Percentiles rank a stretch among this genome's conserved stretches.
Evolutionary conservation across 2,797 vertebrate genomes (phyloP).

Genomic region (Delichon dasypus): DNA sequence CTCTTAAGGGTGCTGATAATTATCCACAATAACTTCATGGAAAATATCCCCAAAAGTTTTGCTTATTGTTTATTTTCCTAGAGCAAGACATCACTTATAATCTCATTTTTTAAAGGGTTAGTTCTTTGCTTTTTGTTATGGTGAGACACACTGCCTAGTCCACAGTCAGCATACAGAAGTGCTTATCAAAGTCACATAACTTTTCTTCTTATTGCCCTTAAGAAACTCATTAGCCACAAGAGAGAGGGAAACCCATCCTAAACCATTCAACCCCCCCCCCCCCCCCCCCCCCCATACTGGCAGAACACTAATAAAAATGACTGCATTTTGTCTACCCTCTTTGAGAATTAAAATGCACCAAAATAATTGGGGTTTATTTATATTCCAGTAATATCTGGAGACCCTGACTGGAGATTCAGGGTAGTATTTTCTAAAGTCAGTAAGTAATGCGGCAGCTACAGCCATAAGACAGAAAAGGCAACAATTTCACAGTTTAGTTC

Average conservation of each 20-base stretch:
- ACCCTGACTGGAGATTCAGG: not conserved
- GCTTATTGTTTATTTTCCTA: slow-evolving; percentile 27
- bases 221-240: not conserved
- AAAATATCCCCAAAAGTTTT: slow-evolving; percentile 25
- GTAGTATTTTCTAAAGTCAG: not conserved
- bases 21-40: not conserved
- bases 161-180: not conserved
- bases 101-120: not conserved
- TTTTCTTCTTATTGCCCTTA: not conserved
- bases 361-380: not conserved
- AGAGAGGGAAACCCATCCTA: not conserved
- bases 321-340: not conserved
- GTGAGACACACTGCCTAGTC: not conserved
- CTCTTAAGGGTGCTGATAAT: not conserved
- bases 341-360: not conserved
- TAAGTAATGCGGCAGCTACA: not conserved
- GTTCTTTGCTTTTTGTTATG: not conserved
- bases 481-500: not conserved
- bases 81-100: not conserved
- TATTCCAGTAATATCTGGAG: not conserved
- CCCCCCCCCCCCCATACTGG: not conserved
- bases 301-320: not conserved
- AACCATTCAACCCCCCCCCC: not conserved
- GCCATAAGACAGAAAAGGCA: not conserved
- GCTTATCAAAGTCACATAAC: not conserved